These are phyloP conservation scores for Dermolepida albohirtum DNA, from an alignment of 2,888 invertebrate species.

Conservation along the genomic window DNA sequence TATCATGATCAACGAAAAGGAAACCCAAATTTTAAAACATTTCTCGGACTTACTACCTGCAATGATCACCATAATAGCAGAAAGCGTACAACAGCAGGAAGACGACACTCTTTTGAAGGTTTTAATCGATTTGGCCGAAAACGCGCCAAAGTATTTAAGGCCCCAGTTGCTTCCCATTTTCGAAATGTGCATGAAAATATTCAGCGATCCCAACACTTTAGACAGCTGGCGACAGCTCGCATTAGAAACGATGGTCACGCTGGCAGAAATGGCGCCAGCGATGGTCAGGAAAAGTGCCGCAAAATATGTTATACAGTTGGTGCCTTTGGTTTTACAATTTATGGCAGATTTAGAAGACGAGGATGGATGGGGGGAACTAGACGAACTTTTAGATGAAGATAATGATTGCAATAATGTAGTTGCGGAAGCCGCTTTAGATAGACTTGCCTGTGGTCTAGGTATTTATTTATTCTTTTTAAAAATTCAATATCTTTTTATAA, in stretches of 20 bases:
- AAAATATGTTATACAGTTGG: slow-evolving; percentile 82
- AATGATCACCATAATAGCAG: slow-evolving; percentile 80
- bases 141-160: slow-evolving; percentile 91
- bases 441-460: slow-evolving; percentile 96
- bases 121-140: slow-evolving; percentile 93
- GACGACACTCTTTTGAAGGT: slow-evolving; percentile 94
- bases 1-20: slow-evolving; percentile 93
- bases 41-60: slow-evolving; percentile 87
- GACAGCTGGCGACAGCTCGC: slow-evolving; percentile 91
- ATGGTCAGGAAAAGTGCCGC: slow-evolving; percentile 94
- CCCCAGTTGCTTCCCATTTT: slow-evolving; percentile 88
- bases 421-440: slow-evolving; percentile 96
- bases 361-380: slow-evolving; percentile 87
- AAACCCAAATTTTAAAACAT: slow-evolving; percentile 88
- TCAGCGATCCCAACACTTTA: slow-evolving; percentile 77
- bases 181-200: slow-evolving; percentile 88
- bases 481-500: too few relatives aligned
- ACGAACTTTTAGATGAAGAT: slow-evolving; percentile 92
- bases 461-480: slow-evolving; percentile 61
- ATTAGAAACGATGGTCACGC: slow-evolving; percentile 83
- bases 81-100: slow-evolving; percentile 85
- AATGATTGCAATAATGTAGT: slow-evolving; percentile 95
- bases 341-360: slow-evolving; percentile 97
- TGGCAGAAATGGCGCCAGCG: slow-evolving; percentile 95
- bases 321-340: slow-evolving; percentile 90